Evolutionary conservation across 2,888 invertebrate species (phyloP), one percentile per base, ranked within the genome.

Genomic region (Tetrapedia diversipes): DNA sequence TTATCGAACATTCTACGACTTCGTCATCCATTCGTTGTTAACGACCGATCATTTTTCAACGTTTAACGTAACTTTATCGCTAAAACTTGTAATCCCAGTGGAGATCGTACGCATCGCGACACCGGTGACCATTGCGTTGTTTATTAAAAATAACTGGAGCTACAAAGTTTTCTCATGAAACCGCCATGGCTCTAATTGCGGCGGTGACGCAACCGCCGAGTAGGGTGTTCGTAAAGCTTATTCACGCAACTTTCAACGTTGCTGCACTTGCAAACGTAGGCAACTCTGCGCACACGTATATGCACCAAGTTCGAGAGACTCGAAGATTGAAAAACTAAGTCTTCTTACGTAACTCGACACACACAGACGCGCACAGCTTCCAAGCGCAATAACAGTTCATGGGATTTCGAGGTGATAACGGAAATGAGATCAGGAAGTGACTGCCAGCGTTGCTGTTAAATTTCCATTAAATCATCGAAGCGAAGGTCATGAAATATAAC

Each of bases 311-410:
- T 75, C 45, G 65, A 51, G 69, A 51, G 66, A 68, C 60, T 77
- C 39, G 69, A 47, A 75, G 70, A 78, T 78, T 78, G 75, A 78
- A 78, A 78, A 78, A 78, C 70, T 76, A 75, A 78, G 78, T 75
- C 75, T 66, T 67, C 78, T 70, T 76, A 70, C 70, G 45, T 75
- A 77, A 79, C 71, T 68, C 64, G 64, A 47, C 64, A 51, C 77
- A n/a, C n/a, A n/a, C n/a, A n/a, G n/a, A n/a, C n/a, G n/a, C n/a
- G n/a, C n/a, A 24, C 60, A 68, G 65, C 70, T 72, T 72, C 59
- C 37, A 27, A 45, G 39, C 27, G 79, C 68, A 71, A 72, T 79
- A 79, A 77, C 77, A 56, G 72, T 65, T 68, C 71, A 47, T 32
- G 37, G 74, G 64, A 77, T 74, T 70, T 54, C 39, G 51, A 66